Evolutionary conservation across 2,888 invertebrate species (phyloP).

Genomic region (Myopa testacea): DNA sequence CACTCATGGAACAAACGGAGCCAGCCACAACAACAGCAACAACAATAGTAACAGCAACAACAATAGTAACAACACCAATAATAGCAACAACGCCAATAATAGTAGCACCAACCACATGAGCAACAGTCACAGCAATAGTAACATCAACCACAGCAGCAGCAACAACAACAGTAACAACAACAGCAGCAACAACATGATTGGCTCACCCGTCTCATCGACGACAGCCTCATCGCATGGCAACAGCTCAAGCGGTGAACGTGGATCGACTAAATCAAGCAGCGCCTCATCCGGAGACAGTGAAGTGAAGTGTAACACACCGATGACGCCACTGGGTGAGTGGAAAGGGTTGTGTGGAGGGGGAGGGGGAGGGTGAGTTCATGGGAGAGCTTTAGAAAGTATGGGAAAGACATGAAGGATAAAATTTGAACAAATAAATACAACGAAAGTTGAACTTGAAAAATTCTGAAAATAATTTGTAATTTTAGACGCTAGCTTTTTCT

Average conservation of each 20-base stretch:
- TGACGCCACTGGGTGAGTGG: conserved; percentile 66
- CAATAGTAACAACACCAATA: conserved; percentile 26
- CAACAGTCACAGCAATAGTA: conserved; percentile 37
- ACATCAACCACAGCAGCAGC: conserved; percentile 47
- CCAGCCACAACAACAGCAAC: conserved; percentile 40
- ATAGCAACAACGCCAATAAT: neutral
- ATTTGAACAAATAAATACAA: neutral
- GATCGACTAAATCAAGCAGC: conserved; percentile 66
- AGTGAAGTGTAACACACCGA: conserved; percentile 65
- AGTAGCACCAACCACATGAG: neutral
- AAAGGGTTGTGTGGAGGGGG: neutral
- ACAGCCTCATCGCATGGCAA: conserved; percentile 66
- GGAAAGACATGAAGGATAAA: neutral
- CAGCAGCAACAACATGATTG: conserved; percentile 60
- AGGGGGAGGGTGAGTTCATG: neutral
- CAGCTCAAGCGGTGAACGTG: conserved; percentile 56
- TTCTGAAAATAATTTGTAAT: neutral
- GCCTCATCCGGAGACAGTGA: conserved; percentile 64
- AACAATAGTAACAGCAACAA: conserved; percentile 34
- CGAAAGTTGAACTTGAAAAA: neutral
- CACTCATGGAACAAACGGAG: conserved; percentile 41
- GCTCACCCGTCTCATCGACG: conserved; percentile 63
- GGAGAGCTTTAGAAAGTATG: neutral
- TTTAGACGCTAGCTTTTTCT: neutral
- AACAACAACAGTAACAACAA: conserved; percentile 50